phyloP scores from a whole-genome alignment of 1,140 invertebrate species.

The Asobara japonica region DNA sequence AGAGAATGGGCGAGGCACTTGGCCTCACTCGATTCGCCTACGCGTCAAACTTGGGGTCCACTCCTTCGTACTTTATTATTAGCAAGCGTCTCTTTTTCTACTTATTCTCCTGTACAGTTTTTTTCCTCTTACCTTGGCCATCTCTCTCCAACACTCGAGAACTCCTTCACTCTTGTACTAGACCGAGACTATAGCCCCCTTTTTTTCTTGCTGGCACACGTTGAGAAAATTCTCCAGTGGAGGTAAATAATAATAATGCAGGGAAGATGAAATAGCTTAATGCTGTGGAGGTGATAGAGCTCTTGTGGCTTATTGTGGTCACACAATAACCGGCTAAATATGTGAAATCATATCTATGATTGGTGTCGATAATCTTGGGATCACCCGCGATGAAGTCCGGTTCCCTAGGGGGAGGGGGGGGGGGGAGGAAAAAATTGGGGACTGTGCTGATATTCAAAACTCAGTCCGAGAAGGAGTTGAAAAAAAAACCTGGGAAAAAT shows the following conservation, averaged over 20 bases:
- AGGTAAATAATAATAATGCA: not conserved
- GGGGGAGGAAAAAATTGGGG: too few species aligned
- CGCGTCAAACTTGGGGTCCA: slow-evolving; percentile 55
- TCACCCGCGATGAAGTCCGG: slow-evolving; percentile 5
- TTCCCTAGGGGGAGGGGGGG: too few species aligned
- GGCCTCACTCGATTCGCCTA: slow-evolving; percentile 60
- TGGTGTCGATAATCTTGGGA: not conserved
- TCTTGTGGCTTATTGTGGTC: too few species aligned
- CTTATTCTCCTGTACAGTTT: slow-evolving; percentile 11
- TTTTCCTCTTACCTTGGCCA: slow-evolving; percentile 28
- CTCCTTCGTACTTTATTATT: slow-evolving; percentile 42
- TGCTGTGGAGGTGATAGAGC: not conserved
- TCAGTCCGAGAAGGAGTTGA: too few species aligned
- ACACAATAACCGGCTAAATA: not conserved
- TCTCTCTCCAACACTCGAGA: not conserved
- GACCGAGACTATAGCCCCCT: slow-evolving; percentile 34
- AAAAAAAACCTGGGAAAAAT: too few species aligned
- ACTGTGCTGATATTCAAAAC: too few species aligned
- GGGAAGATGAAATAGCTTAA: not conserved
- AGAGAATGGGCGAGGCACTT: slow-evolving; percentile 61
- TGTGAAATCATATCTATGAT: not conserved
- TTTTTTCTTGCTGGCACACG: slow-evolving; percentile 41
- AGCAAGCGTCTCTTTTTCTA: slow-evolving; percentile 30
- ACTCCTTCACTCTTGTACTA: not conserved
- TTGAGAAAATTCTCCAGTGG: slow-evolving; percentile 43